Conservation (phyloP, 2,888 invertebrate genomes). For the Selenia dentaria region DNA sequence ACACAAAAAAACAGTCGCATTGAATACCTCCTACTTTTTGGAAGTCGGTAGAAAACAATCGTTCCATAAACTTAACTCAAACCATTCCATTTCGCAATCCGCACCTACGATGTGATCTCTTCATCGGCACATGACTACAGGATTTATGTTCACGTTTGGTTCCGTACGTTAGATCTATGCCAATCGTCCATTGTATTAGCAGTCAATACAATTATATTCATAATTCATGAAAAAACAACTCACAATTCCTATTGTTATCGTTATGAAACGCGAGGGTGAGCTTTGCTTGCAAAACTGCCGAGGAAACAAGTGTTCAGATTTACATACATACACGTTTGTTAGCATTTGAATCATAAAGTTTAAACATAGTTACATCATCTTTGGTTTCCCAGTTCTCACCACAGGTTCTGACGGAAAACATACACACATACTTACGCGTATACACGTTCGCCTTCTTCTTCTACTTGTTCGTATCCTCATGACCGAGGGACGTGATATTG, state of each 20-base stretch:
- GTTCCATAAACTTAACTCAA: too few relatives aligned
- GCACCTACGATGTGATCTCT: not conserved
- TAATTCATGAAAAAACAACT: constrained; percentile 17
- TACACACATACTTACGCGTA: too few relatives aligned
- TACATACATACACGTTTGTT: not conserved
- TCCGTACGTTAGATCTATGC: constrained; percentile 11
- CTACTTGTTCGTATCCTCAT: too few relatives aligned
- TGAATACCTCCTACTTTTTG: too few relatives aligned
- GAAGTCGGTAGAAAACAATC: too few relatives aligned
- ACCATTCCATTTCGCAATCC: constrained; percentile 2
- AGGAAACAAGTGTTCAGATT: constrained; percentile 9
- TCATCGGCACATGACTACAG: constrained; percentile 4
- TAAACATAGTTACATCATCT: too few relatives aligned
- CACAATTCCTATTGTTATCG: constrained; percentile 25
- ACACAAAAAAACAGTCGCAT: too few relatives aligned
- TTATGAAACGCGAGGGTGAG: constrained; percentile 19
- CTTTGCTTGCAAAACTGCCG: constrained; percentile 16
- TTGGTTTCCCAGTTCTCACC: too few relatives aligned
- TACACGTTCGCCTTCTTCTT: too few relatives aligned
- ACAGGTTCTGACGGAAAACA: too few relatives aligned
- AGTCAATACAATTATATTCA: constrained; percentile 20
- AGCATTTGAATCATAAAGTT: not conserved
- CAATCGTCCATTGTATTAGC: constrained; percentile 23
- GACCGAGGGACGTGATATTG: too few relatives aligned
- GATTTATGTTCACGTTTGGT: constrained; percentile 10